phyloP scores from a whole-genome alignment of 2,888 invertebrate species.

The Thereva nobilitata region DNA sequence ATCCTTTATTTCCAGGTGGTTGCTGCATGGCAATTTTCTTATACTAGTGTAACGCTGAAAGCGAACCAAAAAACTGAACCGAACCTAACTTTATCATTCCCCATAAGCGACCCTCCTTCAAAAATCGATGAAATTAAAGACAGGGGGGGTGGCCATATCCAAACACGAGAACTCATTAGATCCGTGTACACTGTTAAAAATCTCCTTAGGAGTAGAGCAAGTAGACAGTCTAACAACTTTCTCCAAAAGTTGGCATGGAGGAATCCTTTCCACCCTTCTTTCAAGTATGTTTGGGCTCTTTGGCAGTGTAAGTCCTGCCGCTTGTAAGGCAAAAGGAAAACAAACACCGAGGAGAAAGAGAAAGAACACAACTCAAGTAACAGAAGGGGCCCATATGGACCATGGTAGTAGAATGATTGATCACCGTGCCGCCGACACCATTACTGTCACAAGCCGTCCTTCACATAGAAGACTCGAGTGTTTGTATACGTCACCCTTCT shows the following conservation, averaged over 20 bases:
- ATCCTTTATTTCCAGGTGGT: constrained; percentile 31
- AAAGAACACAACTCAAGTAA: constrained; percentile 2
- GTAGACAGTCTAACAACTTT: neutral
- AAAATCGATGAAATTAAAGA: constrained; percentile 7
- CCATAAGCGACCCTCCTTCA: constrained; percentile 19
- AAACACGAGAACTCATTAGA: constrained; percentile 10
- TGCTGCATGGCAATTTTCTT: constrained; percentile 32
- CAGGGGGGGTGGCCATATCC: neutral
- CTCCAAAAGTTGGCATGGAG: neutral
- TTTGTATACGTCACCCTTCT: constrained; percentile 35
- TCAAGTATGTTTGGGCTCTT: neutral
- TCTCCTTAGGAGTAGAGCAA: neutral
- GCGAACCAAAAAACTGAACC: neutral
- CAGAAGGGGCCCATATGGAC: constrained; percentile 33
- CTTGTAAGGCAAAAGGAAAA: constrained; percentile 8
- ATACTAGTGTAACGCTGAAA: constrained; percentile 4
- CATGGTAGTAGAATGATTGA: constrained; percentile 30
- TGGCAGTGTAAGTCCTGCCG: neutral
- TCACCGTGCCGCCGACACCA: constrained; percentile 29
- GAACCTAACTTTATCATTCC: neutral
- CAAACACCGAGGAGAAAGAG: constrained; percentile 15
- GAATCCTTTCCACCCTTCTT: constrained; percentile 17
- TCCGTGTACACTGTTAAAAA: constrained; percentile 4
- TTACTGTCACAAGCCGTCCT: constrained; percentile 21
- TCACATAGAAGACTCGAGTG: constrained; percentile 17